phyloP scores from a whole-genome alignment of 2,113 vertebrate genomes.

The Lamprologus speciosus region DNA sequence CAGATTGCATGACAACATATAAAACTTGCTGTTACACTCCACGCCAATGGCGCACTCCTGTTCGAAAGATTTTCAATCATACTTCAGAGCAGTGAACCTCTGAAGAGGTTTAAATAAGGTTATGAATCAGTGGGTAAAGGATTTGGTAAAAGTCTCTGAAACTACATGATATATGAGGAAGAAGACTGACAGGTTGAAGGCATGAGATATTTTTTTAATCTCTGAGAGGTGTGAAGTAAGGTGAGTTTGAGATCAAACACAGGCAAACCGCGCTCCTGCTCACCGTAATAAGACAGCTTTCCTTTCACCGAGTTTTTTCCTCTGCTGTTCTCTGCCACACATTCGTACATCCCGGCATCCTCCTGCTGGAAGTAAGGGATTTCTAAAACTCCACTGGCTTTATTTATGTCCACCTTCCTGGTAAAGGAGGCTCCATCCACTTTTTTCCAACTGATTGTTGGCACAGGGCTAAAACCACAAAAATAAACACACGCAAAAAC shows the following conservation, averaged over 20 bases:
- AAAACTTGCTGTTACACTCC: conserved; percentile 13
- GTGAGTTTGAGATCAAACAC: conserved; percentile 25
- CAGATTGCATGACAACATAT: conserved; percentile 49
- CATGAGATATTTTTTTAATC: neutral
- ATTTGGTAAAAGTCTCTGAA: conserved; percentile 3
- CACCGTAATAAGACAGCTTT: conserved; percentile 89
- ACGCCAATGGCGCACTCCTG: neutral
- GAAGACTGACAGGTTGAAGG: neutral
- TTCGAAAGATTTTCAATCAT: neutral
- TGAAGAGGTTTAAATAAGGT: neutral
- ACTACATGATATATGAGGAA: neutral
- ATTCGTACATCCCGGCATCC: conserved; percentile 85
- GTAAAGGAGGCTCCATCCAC: conserved; percentile 79
- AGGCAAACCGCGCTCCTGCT: conserved; percentile 29
- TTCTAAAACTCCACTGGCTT: conserved; percentile 82
- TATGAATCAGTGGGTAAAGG: neutral
- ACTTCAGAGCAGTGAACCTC: neutral
- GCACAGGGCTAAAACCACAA: conserved; percentile 76
- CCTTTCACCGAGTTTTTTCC: conserved; percentile 85
- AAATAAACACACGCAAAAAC: neutral
- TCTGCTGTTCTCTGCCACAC: conserved; percentile 84
- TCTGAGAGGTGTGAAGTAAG: neutral
- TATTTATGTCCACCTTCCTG: conserved; percentile 82
- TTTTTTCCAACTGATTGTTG: conserved; percentile 83
- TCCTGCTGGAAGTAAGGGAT: conserved; percentile 93